Percentiles rank a stretch among this genome's conserved stretches.
Conservation (phyloP, 1,140 invertebrate genomes). For the Dryas iulia region DNA sequence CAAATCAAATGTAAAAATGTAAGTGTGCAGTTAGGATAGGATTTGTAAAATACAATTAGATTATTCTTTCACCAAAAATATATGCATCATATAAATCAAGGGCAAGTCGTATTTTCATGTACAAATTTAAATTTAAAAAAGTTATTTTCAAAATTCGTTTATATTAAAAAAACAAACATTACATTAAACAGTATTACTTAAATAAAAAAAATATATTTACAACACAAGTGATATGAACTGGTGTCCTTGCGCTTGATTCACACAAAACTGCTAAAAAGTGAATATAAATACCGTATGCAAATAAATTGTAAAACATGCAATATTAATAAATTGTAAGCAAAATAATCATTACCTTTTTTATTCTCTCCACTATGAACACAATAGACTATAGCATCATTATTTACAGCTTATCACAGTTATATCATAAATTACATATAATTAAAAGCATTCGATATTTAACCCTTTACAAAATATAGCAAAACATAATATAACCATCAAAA, state of each 20-base stretch:
- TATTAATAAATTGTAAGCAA: conserved; percentile 32
- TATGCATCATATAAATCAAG: conserved; percentile 58
- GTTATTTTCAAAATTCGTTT: background rate
- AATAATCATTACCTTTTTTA: conserved; percentile 15
- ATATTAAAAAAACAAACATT: background rate
- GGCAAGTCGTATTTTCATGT: conserved; percentile 39
- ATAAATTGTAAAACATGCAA: conserved; percentile 41
- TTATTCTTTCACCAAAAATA: conserved; percentile 68
- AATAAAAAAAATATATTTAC: background rate
- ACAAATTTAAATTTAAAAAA: background rate
- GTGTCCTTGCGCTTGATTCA: conserved; percentile 32
- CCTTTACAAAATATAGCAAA: conserved; percentile 32
- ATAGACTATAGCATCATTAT: conserved; percentile 15
- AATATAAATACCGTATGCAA: conserved; percentile 35
- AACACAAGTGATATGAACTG: background rate
- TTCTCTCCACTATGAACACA: conserved; percentile 23
- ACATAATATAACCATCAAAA: conserved; percentile 28
- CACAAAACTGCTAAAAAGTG: conserved; percentile 17
- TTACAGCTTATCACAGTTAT: conserved; percentile 17
- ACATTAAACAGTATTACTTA: background rate
- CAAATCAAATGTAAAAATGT: conserved; percentile 46
- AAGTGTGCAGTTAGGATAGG: conserved; percentile 72
- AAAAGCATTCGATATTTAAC: conserved; percentile 22
- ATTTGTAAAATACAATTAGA: conserved; percentile 73
- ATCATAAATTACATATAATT: conserved; percentile 16